These are phyloP conservation scores for Trachelus tabidus DNA, from an alignment of 2,888 invertebrate genomes.

Conservation along the genomic window DNA sequence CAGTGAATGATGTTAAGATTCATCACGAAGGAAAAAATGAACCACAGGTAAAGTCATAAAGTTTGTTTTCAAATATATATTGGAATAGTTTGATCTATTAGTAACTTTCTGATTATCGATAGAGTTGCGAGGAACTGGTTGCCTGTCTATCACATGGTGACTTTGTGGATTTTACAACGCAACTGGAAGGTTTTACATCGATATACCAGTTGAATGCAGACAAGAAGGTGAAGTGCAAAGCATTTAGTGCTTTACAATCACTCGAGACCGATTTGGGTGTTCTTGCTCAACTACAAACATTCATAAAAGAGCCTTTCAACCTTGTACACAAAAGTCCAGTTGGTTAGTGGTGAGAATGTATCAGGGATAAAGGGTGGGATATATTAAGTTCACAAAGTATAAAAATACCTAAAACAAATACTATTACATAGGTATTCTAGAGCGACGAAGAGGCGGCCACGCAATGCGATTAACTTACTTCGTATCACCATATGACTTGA, in stretches of 20 bases:
- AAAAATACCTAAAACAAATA: background rate
- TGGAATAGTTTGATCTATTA: background rate
- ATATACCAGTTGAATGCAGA: constrained; percentile 96
- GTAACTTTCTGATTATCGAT: constrained; percentile 64
- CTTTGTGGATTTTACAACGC: constrained; percentile 91
- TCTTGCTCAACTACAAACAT: constrained; percentile 81
- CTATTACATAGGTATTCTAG: constrained; percentile 65
- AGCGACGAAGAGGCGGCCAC: constrained; percentile 71
- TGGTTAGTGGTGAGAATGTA: constrained; percentile 68
- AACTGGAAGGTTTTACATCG: constrained; percentile 90
- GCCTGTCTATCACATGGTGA: constrained; percentile 86
- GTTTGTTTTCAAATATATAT: background rate
- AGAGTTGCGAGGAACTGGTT: constrained; percentile 91
- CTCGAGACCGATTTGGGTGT: constrained; percentile 90
- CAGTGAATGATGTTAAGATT: constrained; percentile 89
- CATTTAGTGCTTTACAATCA: constrained; percentile 91
- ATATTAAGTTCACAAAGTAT: background rate
- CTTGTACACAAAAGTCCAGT: constrained; percentile 90
- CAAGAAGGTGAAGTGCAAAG: constrained; percentile 93
- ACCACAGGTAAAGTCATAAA: constrained; percentile 60
- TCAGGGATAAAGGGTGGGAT: background rate
- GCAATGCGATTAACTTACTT: constrained; percentile 95
- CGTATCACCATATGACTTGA: constrained; percentile 90
- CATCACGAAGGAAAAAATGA: constrained; percentile 88
- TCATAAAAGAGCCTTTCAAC: constrained; percentile 78